Evolutionary conservation across 2,797 vertebrate genomes (phyloP).

Genomic region (Fringilla coelebs): DNA sequence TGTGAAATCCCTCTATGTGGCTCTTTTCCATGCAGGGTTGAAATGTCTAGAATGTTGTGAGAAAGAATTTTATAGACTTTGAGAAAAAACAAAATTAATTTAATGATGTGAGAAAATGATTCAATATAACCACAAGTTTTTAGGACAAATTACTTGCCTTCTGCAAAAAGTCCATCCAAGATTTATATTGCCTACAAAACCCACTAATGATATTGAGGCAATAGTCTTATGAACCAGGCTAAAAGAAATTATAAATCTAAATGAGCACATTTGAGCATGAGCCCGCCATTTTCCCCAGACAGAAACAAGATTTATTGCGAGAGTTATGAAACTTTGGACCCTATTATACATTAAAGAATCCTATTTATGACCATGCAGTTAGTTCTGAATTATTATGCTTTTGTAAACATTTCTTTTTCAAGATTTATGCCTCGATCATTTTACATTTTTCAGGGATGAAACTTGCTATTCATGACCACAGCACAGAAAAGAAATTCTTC

Average conservation of each 20-base stretch:
- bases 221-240: neutral
- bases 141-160: conserved; percentile 15
- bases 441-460: conserved; percentile 11
- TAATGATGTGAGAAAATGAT: neutral
- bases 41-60: neutral
- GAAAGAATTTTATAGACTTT: neutral
- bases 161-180: neutral
- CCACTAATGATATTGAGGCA: neutral
- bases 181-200: conserved; percentile 16
- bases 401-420: neutral
- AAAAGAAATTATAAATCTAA: conserved; percentile 40
- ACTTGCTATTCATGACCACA: neutral
- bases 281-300: neutral
- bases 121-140: neutral
- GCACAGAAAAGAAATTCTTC: neutral
- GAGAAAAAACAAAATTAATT: neutral
- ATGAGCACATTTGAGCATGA: neutral
- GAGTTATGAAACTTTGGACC: conserved; percentile 7
- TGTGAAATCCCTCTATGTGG: neutral
- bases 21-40: neutral
- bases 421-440: neutral
- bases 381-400: conserved; percentile 35
- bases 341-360: neutral
- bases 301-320: conserved; percentile 31
- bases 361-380: conserved; percentile 24